phyloP scores from a whole-genome alignment of 1,140 invertebrate species.

The Hycleus cichorii region DNA sequence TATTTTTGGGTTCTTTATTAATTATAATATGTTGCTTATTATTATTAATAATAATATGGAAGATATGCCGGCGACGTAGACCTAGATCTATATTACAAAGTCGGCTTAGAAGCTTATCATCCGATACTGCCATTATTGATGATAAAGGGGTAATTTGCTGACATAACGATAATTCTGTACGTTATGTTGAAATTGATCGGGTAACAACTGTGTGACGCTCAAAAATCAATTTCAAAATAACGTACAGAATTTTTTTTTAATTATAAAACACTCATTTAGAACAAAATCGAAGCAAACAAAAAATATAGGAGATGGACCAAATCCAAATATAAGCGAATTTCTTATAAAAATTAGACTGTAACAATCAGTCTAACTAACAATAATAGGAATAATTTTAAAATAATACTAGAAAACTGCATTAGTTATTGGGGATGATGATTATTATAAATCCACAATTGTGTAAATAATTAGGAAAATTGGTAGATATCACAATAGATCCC shows the following conservation, averaged over 20 bases:
- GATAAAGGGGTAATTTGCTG: constrained; percentile 86
- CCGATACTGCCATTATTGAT: constrained; percentile 69
- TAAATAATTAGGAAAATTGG: not conserved
- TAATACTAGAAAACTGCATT: not conserved
- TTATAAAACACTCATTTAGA: constrained; percentile 5
- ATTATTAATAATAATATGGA: constrained; percentile 41
- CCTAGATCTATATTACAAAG: constrained; percentile 62
- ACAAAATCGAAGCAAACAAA: constrained; percentile 10
- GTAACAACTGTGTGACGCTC: constrained; percentile 78
- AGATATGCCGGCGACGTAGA: constrained; percentile 53
- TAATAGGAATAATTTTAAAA: not conserved
- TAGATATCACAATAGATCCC: not conserved
- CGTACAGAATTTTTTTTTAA: constrained; percentile 31
- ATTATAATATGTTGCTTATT: constrained; percentile 21
- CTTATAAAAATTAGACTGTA: constrained; percentile 15
- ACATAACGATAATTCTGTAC: constrained; percentile 87
- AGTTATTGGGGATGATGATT: not conserved
- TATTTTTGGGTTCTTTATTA: constrained; percentile 46
- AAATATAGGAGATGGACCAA: constrained; percentile 26
- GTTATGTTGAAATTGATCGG: constrained; percentile 80
- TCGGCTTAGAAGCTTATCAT: constrained; percentile 64
- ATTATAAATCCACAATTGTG: not conserved
- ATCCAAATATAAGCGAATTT: constrained; percentile 26
- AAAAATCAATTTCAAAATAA: constrained; percentile 20
- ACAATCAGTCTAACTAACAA: not conserved